A percentile compares a stretch with the other conserved stretches of the same genome.
Evolutionary conservation across 1,140 invertebrate species (phyloP).

Genomic region (Brachionus plicatilis): DNA sequence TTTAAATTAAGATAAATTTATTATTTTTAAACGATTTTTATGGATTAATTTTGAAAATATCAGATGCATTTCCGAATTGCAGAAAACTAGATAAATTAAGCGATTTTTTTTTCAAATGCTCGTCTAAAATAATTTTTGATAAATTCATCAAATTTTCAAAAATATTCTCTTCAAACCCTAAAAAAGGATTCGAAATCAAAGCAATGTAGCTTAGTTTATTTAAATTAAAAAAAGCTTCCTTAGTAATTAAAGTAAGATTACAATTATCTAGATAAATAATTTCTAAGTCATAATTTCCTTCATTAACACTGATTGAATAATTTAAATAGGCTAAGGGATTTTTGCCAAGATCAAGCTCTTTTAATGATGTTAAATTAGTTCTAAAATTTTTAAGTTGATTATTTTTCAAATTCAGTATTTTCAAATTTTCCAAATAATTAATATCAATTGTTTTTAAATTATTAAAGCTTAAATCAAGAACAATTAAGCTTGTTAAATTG

Average conservation of each 20-base stretch:
- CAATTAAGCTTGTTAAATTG: no score
- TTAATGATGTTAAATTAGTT: neutral
- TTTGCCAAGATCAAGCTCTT: neutral
- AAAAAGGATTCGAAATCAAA: neutral
- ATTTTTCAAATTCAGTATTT: neutral
- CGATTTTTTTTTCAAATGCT: neutral
- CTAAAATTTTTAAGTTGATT: neutral
- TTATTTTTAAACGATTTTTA: no score
- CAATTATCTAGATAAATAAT: neutral
- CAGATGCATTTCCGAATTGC: no score
- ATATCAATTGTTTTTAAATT: no score
- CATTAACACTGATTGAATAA: neutral
- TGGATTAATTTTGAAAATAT: no score
- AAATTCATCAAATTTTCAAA: neutral
- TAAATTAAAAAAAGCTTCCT: neutral
- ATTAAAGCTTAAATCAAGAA: no score
- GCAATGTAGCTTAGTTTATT: neutral
- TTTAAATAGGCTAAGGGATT: neutral
- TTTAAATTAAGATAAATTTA: no score
- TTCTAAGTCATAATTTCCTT: neutral
- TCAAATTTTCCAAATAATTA: neutral
- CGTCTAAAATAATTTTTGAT: neutral
- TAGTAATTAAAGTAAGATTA: neutral
- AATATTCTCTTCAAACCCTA: neutral
- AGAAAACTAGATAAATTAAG: no score